These are phyloP conservation scores for Trichopria drosophilae DNA, from an alignment of 2,888 invertebrate genomes.

Conservation along the genomic window DNA sequence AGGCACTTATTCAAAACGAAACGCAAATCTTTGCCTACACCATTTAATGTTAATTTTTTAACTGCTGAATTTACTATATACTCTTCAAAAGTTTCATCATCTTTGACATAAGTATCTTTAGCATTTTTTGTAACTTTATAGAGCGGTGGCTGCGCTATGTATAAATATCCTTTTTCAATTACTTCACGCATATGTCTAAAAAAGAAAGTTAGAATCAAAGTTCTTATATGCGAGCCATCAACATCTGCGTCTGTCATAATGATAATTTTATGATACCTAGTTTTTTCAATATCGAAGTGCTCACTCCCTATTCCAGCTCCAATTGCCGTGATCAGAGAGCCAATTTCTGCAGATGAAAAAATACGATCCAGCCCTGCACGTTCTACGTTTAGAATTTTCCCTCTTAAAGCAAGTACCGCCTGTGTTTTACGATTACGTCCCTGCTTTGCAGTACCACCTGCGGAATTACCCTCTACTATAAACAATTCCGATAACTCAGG, in stretches of 20 bases:
- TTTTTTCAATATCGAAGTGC: constrained; percentile 21
- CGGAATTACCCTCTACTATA: constrained; percentile 23
- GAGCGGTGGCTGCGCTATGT: constrained; percentile 28
- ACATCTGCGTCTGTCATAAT: constrained; percentile 29
- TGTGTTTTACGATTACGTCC: constrained; percentile 20
- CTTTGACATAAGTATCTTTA: constrained; percentile 16
- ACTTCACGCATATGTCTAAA: constrained; percentile 18
- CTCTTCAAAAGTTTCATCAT: constrained; percentile 19
- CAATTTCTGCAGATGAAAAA: constrained; percentile 12
- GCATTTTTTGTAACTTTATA: constrained; percentile 19
- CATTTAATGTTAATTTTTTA: constrained; percentile 13
- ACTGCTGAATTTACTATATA: constrained; percentile 21
- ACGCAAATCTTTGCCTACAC: constrained; percentile 14
- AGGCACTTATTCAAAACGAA: constrained; percentile 17
- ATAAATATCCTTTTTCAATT: constrained; percentile 20
- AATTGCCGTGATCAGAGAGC: constrained; percentile 16
- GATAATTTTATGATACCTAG: constrained; percentile 27
- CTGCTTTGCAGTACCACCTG: constrained; percentile 22
- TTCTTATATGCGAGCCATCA: constrained; percentile 27
- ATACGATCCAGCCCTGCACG: constrained; percentile 12
- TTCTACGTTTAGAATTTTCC: constrained; percentile 23
- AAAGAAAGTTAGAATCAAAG: constrained; percentile 25
- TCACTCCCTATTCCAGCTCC: constrained; percentile 13
- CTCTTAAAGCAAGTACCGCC: constrained; percentile 16
- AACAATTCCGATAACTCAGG: constrained; percentile 16